phyloP scores from a whole-genome alignment of 1,140 invertebrate genomes.

The Acromyrmex echinatior region DNA sequence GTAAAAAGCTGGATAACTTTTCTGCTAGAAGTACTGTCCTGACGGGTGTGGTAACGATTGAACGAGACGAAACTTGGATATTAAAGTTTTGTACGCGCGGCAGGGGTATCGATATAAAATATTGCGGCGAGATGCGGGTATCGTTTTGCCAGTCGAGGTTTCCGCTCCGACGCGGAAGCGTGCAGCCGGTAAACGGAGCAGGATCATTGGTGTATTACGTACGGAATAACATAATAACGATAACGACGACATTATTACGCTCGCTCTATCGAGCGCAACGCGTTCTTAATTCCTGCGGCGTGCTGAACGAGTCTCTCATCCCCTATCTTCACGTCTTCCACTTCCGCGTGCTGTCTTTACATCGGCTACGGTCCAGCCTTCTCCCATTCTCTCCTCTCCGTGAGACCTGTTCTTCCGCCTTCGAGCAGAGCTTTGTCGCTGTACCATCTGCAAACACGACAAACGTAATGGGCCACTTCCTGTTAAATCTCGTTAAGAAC shows the following conservation, averaged over 20 bases:
- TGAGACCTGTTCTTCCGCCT: constrained; percentile 23
- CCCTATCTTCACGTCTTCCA: constrained; percentile 38
- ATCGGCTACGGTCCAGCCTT: not conserved
- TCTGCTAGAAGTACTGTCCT: constrained; percentile 4
- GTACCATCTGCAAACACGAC: constrained; percentile 52
- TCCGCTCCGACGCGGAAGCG: constrained; percentile 9
- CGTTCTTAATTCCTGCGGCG: constrained; percentile 65
- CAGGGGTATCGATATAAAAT: constrained; percentile 39
- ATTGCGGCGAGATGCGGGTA: not conserved
- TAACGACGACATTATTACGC: constrained; percentile 30
- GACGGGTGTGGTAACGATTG: constrained; percentile 8
- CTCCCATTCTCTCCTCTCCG: constrained; percentile 1
- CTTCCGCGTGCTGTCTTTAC: constrained; percentile 36
- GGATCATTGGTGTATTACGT: constrained; percentile 3
- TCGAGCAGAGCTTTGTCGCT: constrained; percentile 60
- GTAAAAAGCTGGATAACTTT: constrained; percentile 49
- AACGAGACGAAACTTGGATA: constrained; percentile 38
- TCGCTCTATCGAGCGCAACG: constrained; percentile 21
- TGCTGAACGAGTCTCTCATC: constrained; percentile 74
- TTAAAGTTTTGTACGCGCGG: constrained; percentile 25
- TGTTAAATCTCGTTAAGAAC: constrained; percentile 68
- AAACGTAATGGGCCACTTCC: constrained; percentile 53
- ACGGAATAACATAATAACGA: constrained; percentile 37
- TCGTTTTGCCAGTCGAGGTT: constrained; percentile 25
- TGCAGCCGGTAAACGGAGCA: constrained; percentile 28